Conservation (phyloP, 2,888 invertebrate species). For the Drosophila flavopinicola region DNA sequence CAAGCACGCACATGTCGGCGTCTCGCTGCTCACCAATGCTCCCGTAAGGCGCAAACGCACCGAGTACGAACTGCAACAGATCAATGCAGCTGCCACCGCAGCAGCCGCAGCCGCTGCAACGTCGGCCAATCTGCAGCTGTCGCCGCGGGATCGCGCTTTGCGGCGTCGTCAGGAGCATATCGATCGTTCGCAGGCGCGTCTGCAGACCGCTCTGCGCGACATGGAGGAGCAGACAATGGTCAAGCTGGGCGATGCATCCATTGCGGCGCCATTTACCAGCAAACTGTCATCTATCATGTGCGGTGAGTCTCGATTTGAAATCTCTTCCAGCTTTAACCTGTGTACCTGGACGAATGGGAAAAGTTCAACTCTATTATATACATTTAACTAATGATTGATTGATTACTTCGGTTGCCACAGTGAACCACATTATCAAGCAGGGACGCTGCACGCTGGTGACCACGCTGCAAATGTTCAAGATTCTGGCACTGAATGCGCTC, state of each 20-base stretch:
- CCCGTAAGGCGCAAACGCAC: slow-evolving; percentile 86
- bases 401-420: slow-evolving; percentile 86
- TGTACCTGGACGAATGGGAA: no score
- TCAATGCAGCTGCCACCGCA: slow-evolving; percentile 44
- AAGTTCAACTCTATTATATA: not conserved
- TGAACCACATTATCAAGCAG: slow-evolving; percentile 99
- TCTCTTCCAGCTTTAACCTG: no score
- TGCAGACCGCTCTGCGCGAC: slow-evolving; percentile 89
- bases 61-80: slow-evolving; percentile 60
- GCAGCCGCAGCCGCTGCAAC: slow-evolving; percentile 49
- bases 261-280: slow-evolving; percentile 99
- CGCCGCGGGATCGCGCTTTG: slow-evolving; percentile 81
- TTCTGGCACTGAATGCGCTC: slow-evolving; percentile 98
- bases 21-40: slow-evolving; percentile 94
- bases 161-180: slow-evolving; percentile 82
- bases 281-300: slow-evolving; percentile 97
- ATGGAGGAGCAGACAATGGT: slow-evolving; percentile 95
- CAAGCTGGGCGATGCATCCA: slow-evolving; percentile 98
- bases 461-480: slow-evolving; percentile 99
- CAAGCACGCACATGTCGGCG: slow-evolving; percentile 99
- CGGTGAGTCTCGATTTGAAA: slow-evolving; percentile 92
- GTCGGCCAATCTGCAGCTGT: slow-evolving; percentile 71
- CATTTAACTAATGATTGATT: slow-evolving; percentile 9
- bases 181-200: slow-evolving; percentile 77
- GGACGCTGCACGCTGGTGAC: slow-evolving; percentile 99